These are phyloP conservation scores for Carterocephalus palaemon DNA, from an alignment of 2,888 invertebrate species.

Conservation along the genomic window DNA sequence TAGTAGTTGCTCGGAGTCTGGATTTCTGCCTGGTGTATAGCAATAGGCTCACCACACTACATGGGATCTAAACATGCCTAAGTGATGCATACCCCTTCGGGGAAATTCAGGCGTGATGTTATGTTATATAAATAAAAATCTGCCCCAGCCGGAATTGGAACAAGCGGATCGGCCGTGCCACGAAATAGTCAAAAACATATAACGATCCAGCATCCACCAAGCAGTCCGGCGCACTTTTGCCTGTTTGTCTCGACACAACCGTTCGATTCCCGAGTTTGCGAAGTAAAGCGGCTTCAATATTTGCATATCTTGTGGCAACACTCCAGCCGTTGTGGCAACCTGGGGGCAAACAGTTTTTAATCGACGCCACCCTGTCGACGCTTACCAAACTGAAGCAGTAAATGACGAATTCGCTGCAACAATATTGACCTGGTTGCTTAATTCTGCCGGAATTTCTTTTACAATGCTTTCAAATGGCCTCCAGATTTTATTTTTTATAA, in stretches of 20 bases:
- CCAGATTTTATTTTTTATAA: too few relatives aligned
- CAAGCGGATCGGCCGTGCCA: too few relatives aligned
- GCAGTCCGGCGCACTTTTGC: background rate
- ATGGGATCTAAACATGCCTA: too few relatives aligned
- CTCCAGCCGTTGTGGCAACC: constrained; percentile 38
- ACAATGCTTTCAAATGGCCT: constrained; percentile 24
- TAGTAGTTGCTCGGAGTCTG: too few relatives aligned
- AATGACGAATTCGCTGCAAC: constrained; percentile 41
- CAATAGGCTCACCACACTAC: too few relatives aligned
- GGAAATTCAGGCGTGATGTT: too few relatives aligned
- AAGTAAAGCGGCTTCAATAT: constrained; percentile 49
- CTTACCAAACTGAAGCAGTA: constrained; percentile 52
- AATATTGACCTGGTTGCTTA: constrained; percentile 41
- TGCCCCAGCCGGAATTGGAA: too few relatives aligned
- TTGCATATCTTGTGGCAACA: constrained; percentile 55
- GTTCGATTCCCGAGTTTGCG: constrained; percentile 29
- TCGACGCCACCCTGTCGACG: constrained; percentile 60
- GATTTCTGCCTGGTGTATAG: too few relatives aligned
- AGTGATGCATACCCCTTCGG: too few relatives aligned
- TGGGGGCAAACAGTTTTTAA: constrained; percentile 65
- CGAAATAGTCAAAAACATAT: too few relatives aligned
- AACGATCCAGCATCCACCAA: too few relatives aligned
- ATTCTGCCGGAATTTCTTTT: constrained; percentile 33
- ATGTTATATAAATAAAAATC: too few relatives aligned
- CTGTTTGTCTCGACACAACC: background rate